phyloP scores from a whole-genome alignment of 2,888 invertebrate species.

The Baccha elongata region DNA sequence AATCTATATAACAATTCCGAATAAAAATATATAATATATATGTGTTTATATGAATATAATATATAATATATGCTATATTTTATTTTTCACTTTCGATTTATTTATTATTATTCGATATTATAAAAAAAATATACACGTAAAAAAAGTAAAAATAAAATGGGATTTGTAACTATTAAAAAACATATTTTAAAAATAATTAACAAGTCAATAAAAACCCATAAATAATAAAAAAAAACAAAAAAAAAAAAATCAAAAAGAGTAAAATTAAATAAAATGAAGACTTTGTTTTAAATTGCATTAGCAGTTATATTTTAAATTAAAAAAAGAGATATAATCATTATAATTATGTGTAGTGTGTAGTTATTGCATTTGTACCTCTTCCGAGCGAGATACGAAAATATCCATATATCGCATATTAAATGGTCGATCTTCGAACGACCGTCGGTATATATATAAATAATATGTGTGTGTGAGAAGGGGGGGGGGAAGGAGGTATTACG shows the following conservation, averaged over 20 bases:
- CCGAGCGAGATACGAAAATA: conserved; percentile 25
- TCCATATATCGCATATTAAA: conserved; percentile 11
- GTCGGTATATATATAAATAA: not conserved
- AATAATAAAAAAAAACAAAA: conserved; percentile 51
- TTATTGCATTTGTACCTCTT: conserved; percentile 55
- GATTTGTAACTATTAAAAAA: conserved; percentile 65
- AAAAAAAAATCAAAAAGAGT: conserved; percentile 23
- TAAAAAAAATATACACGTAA: conserved; percentile 22
- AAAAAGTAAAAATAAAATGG: conserved; percentile 49
- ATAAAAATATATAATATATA: conserved; percentile 37
- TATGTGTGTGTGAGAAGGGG: not conserved
- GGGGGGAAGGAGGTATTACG: conserved; percentile 9
- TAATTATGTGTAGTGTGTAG: conserved; percentile 18
- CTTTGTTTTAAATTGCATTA: conserved; percentile 14
- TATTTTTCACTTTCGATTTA: not conserved
- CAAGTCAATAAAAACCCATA: conserved; percentile 72
- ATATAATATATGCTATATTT: conserved; percentile 30
- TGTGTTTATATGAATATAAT: conserved; percentile 40
- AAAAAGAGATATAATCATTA: conserved; percentile 17
- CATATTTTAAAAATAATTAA: conserved; percentile 72
- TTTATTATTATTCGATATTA: conserved; percentile 26
- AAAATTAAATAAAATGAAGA: conserved; percentile 61
- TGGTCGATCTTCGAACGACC: conserved; percentile 8
- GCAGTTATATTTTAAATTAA: conserved; percentile 7
- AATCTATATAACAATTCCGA: conserved; percentile 71